A percentile compares a stretch with the other conserved stretches of the same genome.
phyloP scores from a whole-genome alignment of 2,888 invertebrate species.

The Limnephilus auricula region DNA sequence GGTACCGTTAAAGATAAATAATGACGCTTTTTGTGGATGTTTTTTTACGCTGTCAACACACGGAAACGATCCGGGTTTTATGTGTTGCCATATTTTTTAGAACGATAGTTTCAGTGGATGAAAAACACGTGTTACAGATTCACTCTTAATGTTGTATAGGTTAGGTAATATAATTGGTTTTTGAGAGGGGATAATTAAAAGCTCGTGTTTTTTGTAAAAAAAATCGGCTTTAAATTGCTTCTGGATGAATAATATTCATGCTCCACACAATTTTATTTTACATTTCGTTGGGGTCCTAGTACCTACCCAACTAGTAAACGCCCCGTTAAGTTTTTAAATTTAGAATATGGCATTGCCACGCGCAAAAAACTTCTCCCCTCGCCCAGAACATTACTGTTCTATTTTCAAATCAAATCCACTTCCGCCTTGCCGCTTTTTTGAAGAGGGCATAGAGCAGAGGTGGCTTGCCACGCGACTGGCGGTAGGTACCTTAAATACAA shows the following conservation, averaged over 20 bases:
- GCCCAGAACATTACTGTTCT: not conserved
- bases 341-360: not conserved
- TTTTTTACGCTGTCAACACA: not conserved
- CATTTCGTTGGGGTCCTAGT: not conserved
- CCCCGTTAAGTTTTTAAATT: not conserved
- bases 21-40: slow-evolving; percentile 24
- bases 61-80: slow-evolving; percentile 30
- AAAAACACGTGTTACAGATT: not conserved
- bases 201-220: not conserved
- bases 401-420: slow-evolving; percentile 19
- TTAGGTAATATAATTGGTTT: not conserved
- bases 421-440: slow-evolving; percentile 29
- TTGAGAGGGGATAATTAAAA: not conserved
- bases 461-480: slow-evolving; percentile 27
- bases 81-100: not conserved
- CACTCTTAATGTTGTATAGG: not conserved
- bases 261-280: not conserved
- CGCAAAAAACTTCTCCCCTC: slow-evolving; percentile 22
- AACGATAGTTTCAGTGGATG: not conserved
- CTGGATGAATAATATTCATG: not conserved
- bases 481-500: not conserved
- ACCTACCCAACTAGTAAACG: not conserved
- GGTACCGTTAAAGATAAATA: not conserved
- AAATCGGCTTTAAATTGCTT: not conserved
- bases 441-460: slow-evolving; percentile 14